Evolutionary conservation across 2,888 invertebrate species (phyloP), one percentile per base, ranked within the genome.

Genomic region (Lacanobia wlatinum): DNA sequence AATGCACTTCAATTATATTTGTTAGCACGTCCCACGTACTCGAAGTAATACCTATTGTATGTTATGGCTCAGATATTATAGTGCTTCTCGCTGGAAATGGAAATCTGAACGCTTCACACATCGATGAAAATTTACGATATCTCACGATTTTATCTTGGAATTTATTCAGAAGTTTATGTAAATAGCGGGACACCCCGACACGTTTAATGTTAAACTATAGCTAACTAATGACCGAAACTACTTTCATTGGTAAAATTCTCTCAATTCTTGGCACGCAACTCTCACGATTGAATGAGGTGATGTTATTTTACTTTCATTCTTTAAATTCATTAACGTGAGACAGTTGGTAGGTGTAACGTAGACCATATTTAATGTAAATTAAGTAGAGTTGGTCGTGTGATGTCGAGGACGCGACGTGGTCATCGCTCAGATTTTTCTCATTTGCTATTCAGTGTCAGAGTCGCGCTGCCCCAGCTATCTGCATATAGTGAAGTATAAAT

Each of bases 1-100:
- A 95, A 96, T 95, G 95, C 93, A 92, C 92, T 91, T 91, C 91
- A 91, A 93, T 93, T 94, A 92, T 91, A 92, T 92, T 93, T 91
- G 91, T 92, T 91, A 90, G 90, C 92, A 92, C 89, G 89, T 90
- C 91, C 90, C 90, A 90, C 88, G 88, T 90, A 88, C 88, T 86
- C 85, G 84, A 87, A 87, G 86, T 87, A 88, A 89, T 87, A 86
- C 84, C 87, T 85, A 89, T 91, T 89, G 87, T 87, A 75, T 82
- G 34, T 73, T 76, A 75, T 70, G 75, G 73, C 78, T 83, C 78
- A 67, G 62, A 62, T 81, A 77, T 71, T 79, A 16, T 14, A 73
- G 61, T 77, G 66, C 56, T 74, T 64, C 73, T 64, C 80, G 66
- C 72, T 82, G 40, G 69, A 76, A 80, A 84, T 86, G 80, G 75